These are phyloP conservation scores for Pterostichus niger DNA, from an alignment of 2,888 invertebrate genomes.

Conservation along the genomic window DNA sequence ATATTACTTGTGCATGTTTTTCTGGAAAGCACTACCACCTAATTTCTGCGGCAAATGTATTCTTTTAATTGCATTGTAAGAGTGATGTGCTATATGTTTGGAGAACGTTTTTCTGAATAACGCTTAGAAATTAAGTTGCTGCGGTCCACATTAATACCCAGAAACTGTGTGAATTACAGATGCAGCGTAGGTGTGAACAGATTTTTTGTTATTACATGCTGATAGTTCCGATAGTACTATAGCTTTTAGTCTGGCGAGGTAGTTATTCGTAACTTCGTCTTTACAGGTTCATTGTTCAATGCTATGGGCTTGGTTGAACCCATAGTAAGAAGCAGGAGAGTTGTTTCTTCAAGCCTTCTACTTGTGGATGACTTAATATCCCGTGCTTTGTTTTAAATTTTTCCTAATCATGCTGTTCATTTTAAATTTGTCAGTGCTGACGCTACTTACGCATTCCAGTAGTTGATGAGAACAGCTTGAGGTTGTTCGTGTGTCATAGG, in stretches of 20 bases:
- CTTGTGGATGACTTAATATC: not conserved
- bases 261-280: not conserved
- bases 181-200: not conserved
- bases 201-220: not conserved
- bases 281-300: not conserved
- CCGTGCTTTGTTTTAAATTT: not conserved
- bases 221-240: not conserved
- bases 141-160: not conserved
- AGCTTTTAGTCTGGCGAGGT: not conserved
- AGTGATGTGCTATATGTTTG: not conserved
- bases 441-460: not conserved
- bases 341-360: not conserved
- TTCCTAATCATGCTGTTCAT: slow-evolving; percentile 1
- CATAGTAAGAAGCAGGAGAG: not conserved
- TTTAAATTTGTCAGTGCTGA: slow-evolving; percentile 7
- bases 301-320: not conserved
- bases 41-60: not conserved
- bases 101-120: not conserved
- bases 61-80: not conserved
- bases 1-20: not conserved
- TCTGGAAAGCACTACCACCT: not conserved
- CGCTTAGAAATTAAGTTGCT: not conserved
- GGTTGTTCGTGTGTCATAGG: not conserved
- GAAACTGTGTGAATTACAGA: not conserved
- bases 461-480: slow-evolving; percentile 1